phyloP scores from a whole-genome alignment of 2,113 vertebrate species.

The Acinonyx jubatus region DNA sequence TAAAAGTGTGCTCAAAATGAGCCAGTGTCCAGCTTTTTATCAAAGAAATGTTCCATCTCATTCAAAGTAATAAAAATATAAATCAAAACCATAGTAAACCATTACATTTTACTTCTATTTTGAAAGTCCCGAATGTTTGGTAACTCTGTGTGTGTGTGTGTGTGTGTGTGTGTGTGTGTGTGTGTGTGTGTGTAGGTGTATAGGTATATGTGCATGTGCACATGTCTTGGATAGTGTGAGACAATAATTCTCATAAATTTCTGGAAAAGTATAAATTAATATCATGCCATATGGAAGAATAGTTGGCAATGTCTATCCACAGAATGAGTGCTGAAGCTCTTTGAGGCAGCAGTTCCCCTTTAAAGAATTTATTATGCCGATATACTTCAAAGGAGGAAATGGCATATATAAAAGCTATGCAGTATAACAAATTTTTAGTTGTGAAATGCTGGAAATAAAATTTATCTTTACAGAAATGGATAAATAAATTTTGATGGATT shows the following conservation, averaged over 20 bases:
- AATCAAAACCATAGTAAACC: background rate
- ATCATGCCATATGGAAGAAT: background rate
- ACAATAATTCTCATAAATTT: background rate
- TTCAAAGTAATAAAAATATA: conserved; percentile 8
- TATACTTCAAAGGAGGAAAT: background rate
- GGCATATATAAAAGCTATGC: background rate
- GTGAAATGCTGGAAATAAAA: background rate
- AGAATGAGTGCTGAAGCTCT: background rate
- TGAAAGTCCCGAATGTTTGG: background rate
- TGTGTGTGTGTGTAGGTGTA: background rate
- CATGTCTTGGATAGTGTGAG: background rate
- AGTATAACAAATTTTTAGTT: background rate
- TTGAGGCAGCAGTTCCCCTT: background rate
- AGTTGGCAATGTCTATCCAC: background rate
- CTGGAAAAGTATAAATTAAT: background rate
- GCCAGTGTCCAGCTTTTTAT: background rate
- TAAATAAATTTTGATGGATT: background rate
- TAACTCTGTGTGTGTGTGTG: background rate
- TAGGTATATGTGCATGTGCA: background rate
- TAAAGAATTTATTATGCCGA: background rate
- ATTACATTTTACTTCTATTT: background rate
- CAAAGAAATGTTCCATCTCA: background rate
- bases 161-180: background rate
- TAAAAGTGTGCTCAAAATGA: background rate
- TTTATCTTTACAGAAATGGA: background rate